Evolutionary conservation across 37 sponge, comb jelly and placozoan genomes (phyloP), one percentile per base, ranked within the genome.

Genomic region (Ianthella basta): DNA sequence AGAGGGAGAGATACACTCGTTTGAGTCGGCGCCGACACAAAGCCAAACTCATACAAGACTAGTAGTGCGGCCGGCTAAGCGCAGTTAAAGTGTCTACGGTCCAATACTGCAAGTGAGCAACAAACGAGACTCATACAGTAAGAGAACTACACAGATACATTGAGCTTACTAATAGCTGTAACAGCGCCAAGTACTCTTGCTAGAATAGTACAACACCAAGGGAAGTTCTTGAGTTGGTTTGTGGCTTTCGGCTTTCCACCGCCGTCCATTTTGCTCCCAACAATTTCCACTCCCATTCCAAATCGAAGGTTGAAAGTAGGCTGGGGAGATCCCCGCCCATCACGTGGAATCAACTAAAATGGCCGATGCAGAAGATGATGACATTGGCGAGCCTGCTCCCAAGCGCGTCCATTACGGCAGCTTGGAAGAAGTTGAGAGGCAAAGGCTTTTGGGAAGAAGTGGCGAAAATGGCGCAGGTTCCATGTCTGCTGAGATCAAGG

Each of bases 331-430:
- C 63, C 25, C 25, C 29, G 8, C 8, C 6, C 3, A 44, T 44
- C 50, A 44, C 50, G 50, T 44, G 50, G 50, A n/a, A 8, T 44
- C 50, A 44, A 8, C 50, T 44, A 24, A 40, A 27, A 63, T 66
- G 32, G 68, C 69, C 12, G 68, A 61, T 25, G 30, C 0, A 38
- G 63, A 83, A 16, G 38, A 39, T 39, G 29, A 54, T 3, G 80
- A 82, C 13, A 56, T 61, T 61, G 81, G 82, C 2, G 65, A 77
- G 39, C 83, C 69, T 19, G 87, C 88, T 79, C 91, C 88, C 79
- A 59, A 87, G 5, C 74, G 91, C 14, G 60, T 94, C 13, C 85
- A 91, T 74, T 94, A 83, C 68, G 95, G 95, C 4, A 86, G 88
- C 38, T 38, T 89, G 27, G 95, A 94, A 13, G 91, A 88, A 59